These are phyloP conservation scores for Hydropotes inermis DNA, from an alignment of 2,113 vertebrate species.

Conservation along the genomic window DNA sequence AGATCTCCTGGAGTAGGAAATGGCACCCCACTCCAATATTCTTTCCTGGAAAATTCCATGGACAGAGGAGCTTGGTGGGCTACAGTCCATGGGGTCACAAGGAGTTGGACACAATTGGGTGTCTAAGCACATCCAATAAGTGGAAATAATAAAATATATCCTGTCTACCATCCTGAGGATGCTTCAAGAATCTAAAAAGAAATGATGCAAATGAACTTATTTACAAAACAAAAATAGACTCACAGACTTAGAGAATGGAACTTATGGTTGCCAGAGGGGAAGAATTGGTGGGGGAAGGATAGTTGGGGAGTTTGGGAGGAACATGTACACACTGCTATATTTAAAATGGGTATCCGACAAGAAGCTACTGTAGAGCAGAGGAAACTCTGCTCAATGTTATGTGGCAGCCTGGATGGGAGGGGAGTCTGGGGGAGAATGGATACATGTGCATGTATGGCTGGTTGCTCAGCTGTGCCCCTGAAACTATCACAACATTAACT, in stretches of 20 bases:
- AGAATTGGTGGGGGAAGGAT: fast-evolving
- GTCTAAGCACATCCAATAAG: neutral
- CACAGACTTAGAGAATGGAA: neutral
- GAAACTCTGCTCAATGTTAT: neutral
- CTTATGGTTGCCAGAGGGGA: neutral
- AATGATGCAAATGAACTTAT: neutral
- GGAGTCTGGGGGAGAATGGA: neutral
- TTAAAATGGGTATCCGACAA: neutral
- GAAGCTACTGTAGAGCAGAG: neutral
- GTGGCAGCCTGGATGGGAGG: neutral
- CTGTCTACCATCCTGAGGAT: neutral
- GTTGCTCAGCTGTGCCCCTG: neutral
- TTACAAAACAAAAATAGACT: neutral
- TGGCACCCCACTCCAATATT: neutral
- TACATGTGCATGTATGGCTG: neutral
- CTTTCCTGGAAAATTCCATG: neutral
- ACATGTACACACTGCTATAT: neutral
- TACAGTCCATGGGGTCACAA: neutral
- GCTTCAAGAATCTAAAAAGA: neutral
- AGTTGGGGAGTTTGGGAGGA: neutral
- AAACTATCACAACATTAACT: neutral
- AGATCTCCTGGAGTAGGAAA: neutral
- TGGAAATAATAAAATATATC: neutral
- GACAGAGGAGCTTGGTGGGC: neutral
- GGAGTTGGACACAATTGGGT: neutral